A percentile compares a stretch with the other conserved stretches of the same genome.
phyloP scores from a whole-genome alignment of 2,113 vertebrate genomes.

The Menura novaehollandiae region DNA sequence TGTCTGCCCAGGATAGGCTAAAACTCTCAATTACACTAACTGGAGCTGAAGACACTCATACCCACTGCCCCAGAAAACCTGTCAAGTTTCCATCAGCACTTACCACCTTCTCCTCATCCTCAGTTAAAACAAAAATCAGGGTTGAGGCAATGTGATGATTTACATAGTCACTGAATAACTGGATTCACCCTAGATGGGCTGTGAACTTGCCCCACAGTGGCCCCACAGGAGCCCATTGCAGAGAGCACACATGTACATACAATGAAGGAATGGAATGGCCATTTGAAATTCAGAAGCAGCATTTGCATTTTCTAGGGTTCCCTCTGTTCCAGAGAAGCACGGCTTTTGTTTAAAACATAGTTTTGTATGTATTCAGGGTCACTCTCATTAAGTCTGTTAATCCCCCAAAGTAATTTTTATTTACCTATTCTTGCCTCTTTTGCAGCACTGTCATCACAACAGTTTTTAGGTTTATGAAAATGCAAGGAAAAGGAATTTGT shows the following conservation, averaged over 20 bases:
- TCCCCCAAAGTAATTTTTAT: conserved; percentile 16
- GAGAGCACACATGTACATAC: background rate
- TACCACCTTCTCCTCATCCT: background rate
- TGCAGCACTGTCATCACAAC: background rate
- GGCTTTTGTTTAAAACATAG: background rate
- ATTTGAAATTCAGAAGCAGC: background rate
- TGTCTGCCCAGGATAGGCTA: background rate
- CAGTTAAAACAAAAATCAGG: background rate
- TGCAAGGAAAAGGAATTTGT: background rate
- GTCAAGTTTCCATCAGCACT: background rate
- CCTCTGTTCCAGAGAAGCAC: background rate
- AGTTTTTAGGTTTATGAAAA: background rate
- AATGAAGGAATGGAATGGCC: background rate
- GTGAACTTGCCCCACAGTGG: background rate
- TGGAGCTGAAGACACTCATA: background rate
- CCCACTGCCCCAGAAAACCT: background rate
- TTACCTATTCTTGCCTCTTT: conserved; percentile 17
- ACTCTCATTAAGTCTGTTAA: background rate
- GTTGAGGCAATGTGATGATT: background rate
- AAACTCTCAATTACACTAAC: background rate
- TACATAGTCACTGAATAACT: background rate
- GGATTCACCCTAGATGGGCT: background rate
- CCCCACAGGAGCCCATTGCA: background rate
- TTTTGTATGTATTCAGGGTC: background rate
- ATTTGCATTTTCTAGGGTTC: background rate